Evolutionary conservation across 2,888 invertebrate species (phyloP).

Genomic region (Ectemnius continuus): DNA sequence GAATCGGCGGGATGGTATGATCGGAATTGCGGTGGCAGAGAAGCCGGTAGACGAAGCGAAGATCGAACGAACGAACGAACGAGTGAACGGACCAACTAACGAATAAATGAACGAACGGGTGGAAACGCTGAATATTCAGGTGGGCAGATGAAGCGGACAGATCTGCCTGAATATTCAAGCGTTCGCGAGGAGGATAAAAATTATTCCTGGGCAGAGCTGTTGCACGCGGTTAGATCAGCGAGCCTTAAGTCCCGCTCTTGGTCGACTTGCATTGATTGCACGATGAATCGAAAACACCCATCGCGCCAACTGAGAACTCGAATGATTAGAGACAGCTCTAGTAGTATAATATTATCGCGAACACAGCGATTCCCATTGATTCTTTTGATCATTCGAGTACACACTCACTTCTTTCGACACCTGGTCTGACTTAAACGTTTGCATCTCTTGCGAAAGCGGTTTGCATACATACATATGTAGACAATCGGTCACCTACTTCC

Average conservation of each 20-base stretch:
- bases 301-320: neutral
- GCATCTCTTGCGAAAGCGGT: no score
- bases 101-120: conserved; percentile 48
- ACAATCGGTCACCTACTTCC: no score
- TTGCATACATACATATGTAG: no score
- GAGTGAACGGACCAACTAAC: conserved; percentile 33
- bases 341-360: no score
- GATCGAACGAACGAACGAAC: conserved; percentile 47
- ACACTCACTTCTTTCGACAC: no score
- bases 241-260: conserved; percentile 37
- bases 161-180: conserved; percentile 65
- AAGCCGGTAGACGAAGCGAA: conserved; percentile 27
- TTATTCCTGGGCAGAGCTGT: conserved; percentile 48
- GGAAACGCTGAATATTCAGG: conserved; percentile 68
- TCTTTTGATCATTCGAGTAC: no score
- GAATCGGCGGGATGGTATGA: conserved; percentile 48
- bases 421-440: no score
- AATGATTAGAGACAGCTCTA: no score
- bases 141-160: conserved; percentile 61
- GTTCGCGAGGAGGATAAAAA: conserved; percentile 53
- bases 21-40: conserved; percentile 35
- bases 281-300: conserved; percentile 39
- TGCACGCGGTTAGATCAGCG: conserved; percentile 35
- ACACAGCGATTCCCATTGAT: no score
- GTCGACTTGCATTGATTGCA: conserved; percentile 43